Base-by-base conservation (phyloP, 1,140 invertebrate genomes). In the Leptonema lineaticorne region DNA sequence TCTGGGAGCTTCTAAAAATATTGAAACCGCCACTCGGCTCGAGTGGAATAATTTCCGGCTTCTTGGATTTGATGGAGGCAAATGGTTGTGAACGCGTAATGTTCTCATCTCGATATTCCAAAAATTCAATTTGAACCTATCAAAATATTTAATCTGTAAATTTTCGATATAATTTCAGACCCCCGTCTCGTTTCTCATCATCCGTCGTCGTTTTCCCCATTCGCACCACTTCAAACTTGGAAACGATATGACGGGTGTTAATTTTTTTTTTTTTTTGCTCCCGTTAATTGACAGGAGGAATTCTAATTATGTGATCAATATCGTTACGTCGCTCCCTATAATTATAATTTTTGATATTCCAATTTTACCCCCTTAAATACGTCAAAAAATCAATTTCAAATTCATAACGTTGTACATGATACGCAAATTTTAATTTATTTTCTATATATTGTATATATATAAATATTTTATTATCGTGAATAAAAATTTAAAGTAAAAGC, bases 1-100 rank as follows among this genome's bases (percentile, higher is more conserved):
- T 64, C 62, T 50, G 62, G 6, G 28, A 16, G 41, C 33, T 41
- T 45, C 26, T 48, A 50, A 64, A 64, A 64, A 64, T 64, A 64
- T 45, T 64, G 16, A 29, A 53, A 64, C 62, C 33, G 41, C 62
- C 45, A 64, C 62, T 64, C 27, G 29, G 24, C 16, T 64, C 41
- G 45, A 64, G 62, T 48, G 45, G 62, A 64, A 64, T 64, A 64
- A 64, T 64, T 64, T 64, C 62, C 62, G 45, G 26, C 45, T 50
- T 16, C 62, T 64, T 50, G 27, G 46, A 37, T 50, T 64, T 30
- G 45, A 14, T 9, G 58, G 45, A 50, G 45, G 62, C 59, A 20
- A 18, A 22, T 18, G 18, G 29, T 14, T 30, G 58, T 18, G 28
- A 29, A 7, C 20, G 24, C 57, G n/a, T n/a, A n/a, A n/a, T n/a